A percentile compares a stretch with the other conserved stretches of the same genome.
Evolutionary conservation across 2,797 vertebrate genomes (phyloP).

Genomic region (Falco peregrinus): DNA sequence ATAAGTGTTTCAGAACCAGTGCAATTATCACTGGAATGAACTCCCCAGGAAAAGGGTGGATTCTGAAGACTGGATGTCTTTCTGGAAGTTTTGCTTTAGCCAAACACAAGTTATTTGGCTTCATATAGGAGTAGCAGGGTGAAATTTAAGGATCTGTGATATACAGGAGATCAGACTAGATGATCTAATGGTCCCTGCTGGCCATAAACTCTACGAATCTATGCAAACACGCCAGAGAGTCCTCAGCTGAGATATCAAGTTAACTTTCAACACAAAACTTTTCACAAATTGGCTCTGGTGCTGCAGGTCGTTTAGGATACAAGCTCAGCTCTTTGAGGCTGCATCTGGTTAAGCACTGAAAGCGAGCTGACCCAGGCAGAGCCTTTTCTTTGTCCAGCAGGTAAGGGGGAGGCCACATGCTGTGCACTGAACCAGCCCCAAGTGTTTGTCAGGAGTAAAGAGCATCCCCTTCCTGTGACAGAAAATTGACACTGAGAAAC

Average conservation of each 20-base stretch:
- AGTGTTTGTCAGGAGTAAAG: background rate
- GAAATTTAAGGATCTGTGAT: conserved; percentile 70
- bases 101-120: conserved; percentile 62
- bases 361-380: background rate
- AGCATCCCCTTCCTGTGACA: background rate
- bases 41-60: conserved; percentile 60
- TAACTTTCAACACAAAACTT: conserved; percentile 48
- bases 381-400: background rate
- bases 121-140: conserved; percentile 34
- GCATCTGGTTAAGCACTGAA: conserved; percentile 38
- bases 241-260: conserved; percentile 72
- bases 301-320: conserved; percentile 28
- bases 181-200: conserved; percentile 70
- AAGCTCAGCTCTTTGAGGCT: conserved; percentile 32
- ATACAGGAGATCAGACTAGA: conserved; percentile 64
- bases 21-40: conserved; percentile 19
- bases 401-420: background rate
- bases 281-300: conserved; percentile 61
- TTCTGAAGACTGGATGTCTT: conserved; percentile 40
- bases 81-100: conserved; percentile 54
- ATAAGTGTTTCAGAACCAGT: background rate
- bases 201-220: conserved; percentile 54
- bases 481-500: background rate
- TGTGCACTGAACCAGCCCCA: background rate
- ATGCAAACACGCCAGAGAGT: conserved; percentile 46